These are phyloP conservation scores for Girardia tigrina DNA, from an alignment of 2,888 invertebrate genomes.

Conservation along the genomic window DNA sequence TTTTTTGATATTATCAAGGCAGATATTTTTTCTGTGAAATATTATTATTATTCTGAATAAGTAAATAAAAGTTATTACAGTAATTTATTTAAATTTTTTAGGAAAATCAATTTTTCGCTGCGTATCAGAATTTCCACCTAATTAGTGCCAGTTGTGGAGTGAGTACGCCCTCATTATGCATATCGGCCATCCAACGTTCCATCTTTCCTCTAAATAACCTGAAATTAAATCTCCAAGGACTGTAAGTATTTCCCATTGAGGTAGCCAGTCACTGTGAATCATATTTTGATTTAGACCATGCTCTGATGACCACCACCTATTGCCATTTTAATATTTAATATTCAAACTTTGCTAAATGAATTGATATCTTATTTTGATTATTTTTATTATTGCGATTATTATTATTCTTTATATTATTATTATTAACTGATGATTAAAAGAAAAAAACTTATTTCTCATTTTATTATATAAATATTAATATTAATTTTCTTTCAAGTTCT, in stretches of 20 bases:
- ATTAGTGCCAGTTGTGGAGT: neutral
- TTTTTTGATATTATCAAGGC: too few relatives aligned
- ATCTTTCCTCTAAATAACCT: neutral
- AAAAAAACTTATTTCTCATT: too few relatives aligned
- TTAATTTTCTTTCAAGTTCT: too few relatives aligned
- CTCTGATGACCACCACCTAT: neutral
- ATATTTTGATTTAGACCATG: neutral
- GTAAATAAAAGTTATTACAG: neutral
- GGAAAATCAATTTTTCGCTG: neutral
- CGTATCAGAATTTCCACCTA: neutral
- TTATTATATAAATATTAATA: too few relatives aligned
- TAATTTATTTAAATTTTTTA: neutral
- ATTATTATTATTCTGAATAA: too few relatives aligned
- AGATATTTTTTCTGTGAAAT: too few relatives aligned
- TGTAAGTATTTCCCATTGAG: neutral
- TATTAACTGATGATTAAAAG: too few relatives aligned
- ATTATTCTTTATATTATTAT: neutral
- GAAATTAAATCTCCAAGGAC: neutral
- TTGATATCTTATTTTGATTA: neutral
- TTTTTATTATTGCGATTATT: neutral
- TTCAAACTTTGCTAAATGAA: neutral
- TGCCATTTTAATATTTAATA: neutral
- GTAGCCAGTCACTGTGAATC: neutral
- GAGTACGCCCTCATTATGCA: neutral
- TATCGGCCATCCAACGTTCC: neutral